Evolutionary conservation across 2,888 invertebrate species (phyloP), one percentile per base, ranked within the genome.

Genomic region (Cryptophagus acutangulus): DNA sequence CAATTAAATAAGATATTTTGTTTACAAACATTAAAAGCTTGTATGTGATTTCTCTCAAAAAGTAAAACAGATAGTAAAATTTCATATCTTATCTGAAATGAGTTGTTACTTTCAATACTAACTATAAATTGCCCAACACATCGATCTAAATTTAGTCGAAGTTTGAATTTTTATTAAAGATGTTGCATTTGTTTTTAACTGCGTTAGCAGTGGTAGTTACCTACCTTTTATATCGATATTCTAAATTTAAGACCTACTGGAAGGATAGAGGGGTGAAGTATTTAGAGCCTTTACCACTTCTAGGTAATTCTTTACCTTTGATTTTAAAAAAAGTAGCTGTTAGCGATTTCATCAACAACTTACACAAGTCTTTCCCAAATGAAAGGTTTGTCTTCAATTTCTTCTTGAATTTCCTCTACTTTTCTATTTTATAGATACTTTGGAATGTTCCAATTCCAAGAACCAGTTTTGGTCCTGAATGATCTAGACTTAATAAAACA

Each of bases 401-500:
- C 13, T 36, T 28, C 2, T 17, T 18, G 9, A 31, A n/a, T n/a
- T n/a, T n/a, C n/a, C n/a, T n/a, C n/a, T n/a, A n/a, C n/a, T n/a
- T n/a, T n/a, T n/a, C n/a, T n/a, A n/a, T n/a, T n/a, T n/a, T 24
- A 16, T 20, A 54, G 55, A 26, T 59, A 54, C 31, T 30, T 48
- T 17, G 59, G 58, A 8, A 17, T 49, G 9, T 53, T 45, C 29
- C 42, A 49, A n/a, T 57, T 57, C 31, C 28, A 33, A 3, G 42
- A 15, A 1, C 77, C 78, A 2, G 41, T 71, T 1, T 52, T 78
- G n/a, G 64, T 73, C 29, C 48, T 78, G 1, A 56, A 73, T 40
- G 77, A 78, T 55, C 70, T 74, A 5, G 78, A 78, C 8, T 55
- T 79, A 14, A 73, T 79, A 3, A 77, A 77, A 59, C 65, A 70